Percentiles rank a stretch among this genome's conserved stretches.
phyloP scores from a whole-genome alignment of 2,888 invertebrate genomes.

The Drosophila parthenogenetica region DNA sequence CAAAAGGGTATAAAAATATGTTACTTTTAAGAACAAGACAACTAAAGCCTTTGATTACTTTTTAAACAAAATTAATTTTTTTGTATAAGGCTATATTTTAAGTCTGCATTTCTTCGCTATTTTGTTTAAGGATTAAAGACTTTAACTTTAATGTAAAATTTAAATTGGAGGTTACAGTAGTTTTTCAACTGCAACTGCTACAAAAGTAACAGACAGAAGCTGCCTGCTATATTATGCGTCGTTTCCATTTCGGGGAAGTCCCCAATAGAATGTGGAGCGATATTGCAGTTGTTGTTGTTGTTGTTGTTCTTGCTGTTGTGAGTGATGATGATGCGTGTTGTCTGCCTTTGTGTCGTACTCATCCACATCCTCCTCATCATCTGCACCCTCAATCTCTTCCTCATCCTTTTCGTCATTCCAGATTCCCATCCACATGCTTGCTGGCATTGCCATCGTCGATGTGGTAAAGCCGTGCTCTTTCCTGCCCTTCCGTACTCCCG shows the following conservation, averaged over 20 bases:
- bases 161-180: neutral
- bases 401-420: neutral
- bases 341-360: constrained; percentile 46
- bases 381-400: neutral
- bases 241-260: constrained; percentile 1
- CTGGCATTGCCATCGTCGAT: constrained; percentile 37
- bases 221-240: constrained; percentile 19
- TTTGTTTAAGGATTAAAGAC: no score
- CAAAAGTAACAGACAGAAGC: constrained; percentile 5
- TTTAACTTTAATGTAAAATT: neutral
- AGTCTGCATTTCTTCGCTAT: no score
- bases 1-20: no score
- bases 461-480: constrained; percentile 12
- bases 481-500: neutral
- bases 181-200: neutral
- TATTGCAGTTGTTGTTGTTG: constrained; percentile 12
- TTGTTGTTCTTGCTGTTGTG: constrained; percentile 35
- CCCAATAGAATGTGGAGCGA: constrained; percentile 4
- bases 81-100: no score
- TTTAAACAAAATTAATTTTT: no score
- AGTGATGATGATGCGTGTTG: constrained; percentile 60
- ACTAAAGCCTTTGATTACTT: no score
- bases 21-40: no score
- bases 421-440: constrained; percentile 2
- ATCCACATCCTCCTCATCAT: constrained; percentile 10